A percentile compares a stretch with the other conserved stretches of the same genome.
phyloP scores from a whole-genome alignment of 2,888 invertebrate species.

The Therioaphis trifolii region DNA sequence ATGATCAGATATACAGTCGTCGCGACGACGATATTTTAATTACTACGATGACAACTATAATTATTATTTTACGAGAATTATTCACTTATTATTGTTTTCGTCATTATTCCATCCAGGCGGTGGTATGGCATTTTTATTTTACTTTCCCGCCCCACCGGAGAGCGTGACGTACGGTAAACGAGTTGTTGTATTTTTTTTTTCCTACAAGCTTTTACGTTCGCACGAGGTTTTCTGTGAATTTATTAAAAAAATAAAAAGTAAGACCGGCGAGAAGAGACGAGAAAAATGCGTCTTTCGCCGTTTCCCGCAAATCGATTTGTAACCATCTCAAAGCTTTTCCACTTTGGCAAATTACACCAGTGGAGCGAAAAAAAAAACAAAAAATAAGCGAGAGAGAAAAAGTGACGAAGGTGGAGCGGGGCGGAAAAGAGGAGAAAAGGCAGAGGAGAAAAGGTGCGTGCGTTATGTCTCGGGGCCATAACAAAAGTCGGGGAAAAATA shows the following conservation, averaged over 20 bases:
- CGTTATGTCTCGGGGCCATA: conserved; percentile 55
- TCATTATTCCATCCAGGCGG: not conserved
- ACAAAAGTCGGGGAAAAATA: conserved; percentile 34
- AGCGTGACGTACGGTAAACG: conserved; percentile 5
- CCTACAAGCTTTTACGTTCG: not conserved
- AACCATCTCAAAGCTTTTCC: conserved; percentile 49
- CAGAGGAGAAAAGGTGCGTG: conserved; percentile 23
- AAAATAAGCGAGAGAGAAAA: not conserved
- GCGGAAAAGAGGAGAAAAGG: not conserved
- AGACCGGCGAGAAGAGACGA: not conserved
- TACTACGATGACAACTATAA: not conserved
- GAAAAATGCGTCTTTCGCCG: conserved; percentile 46
- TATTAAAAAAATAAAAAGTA: conserved; percentile 23
- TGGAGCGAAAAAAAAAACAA: not conserved
- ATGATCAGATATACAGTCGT: not conserved
- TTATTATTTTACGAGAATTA: not conserved
- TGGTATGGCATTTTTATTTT: no score
- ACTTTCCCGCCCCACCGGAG: not conserved
- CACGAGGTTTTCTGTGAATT: not conserved
- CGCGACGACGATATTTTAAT: not conserved
- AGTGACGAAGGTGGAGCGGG: not conserved
- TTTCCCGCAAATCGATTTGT: conserved; percentile 52
- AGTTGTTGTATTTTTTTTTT: conserved; percentile 5
- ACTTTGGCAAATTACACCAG: conserved; percentile 61
- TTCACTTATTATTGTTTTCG: not conserved